Evolutionary conservation across 2,888 invertebrate species (phyloP).

Genomic region (Blastobasis lacticolella): DNA sequence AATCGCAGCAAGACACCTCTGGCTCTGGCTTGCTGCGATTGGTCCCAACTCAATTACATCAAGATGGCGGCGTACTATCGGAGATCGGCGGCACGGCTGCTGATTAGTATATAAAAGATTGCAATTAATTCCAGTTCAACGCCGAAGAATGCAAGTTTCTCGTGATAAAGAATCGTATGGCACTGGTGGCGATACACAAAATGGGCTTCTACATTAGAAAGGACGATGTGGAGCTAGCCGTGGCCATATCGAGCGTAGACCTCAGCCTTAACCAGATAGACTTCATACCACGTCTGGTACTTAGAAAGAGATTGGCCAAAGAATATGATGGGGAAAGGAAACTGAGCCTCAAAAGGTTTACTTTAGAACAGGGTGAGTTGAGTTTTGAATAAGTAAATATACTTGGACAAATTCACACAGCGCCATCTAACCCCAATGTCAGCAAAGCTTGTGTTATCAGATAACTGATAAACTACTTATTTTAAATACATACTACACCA

Average conservation of each 20-base stretch:
- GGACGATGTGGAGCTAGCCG: slow-evolving; percentile 27
- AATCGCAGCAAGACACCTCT: too few relatives aligned
- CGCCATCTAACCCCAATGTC: too few relatives aligned
- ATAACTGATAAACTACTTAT: too few relatives aligned
- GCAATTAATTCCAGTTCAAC: slow-evolving; percentile 33
- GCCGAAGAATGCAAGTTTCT: slow-evolving; percentile 47
- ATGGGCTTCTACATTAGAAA: slow-evolving; percentile 34
- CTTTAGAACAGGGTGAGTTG: slow-evolving; percentile 38
- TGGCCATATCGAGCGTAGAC: slow-evolving; percentile 26
- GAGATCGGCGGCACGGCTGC: too few relatives aligned
- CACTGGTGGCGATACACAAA: slow-evolving; percentile 40
- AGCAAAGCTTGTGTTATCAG: too few relatives aligned
- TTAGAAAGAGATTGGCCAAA: slow-evolving; percentile 30
- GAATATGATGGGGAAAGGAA: slow-evolving; percentile 22
- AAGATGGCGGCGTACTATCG: too few relatives aligned
- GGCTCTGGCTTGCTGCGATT: too few relatives aligned
- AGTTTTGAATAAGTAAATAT: too few relatives aligned
- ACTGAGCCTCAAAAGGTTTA: slow-evolving; percentile 41
- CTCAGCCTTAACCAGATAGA: slow-evolving; percentile 29
- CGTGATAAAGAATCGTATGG: slow-evolving; percentile 31
- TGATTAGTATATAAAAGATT: too few relatives aligned
- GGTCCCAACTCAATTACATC: too few relatives aligned
- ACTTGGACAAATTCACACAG: too few relatives aligned
- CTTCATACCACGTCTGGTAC: slow-evolving; percentile 39
- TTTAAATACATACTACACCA: too few relatives aligned